These are phyloP conservation scores for Eriocheir sinensis DNA, from an alignment of 1,140 invertebrate genomes.

Conservation along the genomic window DNA sequence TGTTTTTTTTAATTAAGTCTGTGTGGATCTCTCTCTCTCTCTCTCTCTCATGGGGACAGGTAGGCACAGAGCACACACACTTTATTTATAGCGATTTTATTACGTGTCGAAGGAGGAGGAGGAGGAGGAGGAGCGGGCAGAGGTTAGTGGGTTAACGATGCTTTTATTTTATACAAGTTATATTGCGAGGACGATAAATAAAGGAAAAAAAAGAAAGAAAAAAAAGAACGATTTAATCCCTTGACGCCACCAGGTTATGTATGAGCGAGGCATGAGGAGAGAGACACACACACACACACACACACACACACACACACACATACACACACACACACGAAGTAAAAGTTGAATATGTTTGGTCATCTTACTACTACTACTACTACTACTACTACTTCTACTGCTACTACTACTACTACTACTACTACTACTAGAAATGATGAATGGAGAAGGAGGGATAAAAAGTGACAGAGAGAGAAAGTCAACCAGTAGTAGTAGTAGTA, in stretches of 20 bases:
- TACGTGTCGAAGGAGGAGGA: background rate
- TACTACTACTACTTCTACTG: background rate
- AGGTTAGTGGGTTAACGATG: slow-evolving; percentile 1
- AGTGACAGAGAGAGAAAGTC: slow-evolving; percentile 23
- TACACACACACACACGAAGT: background rate
- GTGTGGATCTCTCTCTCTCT: slow-evolving; percentile 41
- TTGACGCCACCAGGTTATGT: background rate
- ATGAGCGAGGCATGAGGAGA: background rate
- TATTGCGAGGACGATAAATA: background rate
- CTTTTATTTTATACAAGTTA: background rate
- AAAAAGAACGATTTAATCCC: too few relatives aligned
- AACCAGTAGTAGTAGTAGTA: background rate
- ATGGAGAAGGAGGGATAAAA: background rate
- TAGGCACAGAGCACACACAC: too few relatives aligned
- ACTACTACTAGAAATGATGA: background rate
- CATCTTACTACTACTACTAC: background rate
- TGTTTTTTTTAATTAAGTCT: too few relatives aligned
- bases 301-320: slow-evolving; percentile 22
- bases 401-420: background rate
- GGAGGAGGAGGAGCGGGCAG: background rate
- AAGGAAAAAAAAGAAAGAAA: too few relatives aligned
- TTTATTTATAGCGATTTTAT: too few relatives aligned
- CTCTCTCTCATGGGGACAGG: too few relatives aligned
- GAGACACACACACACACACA: slow-evolving; percentile 3
- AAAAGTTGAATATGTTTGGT: background rate